Base-by-base conservation (phyloP, 2,113 vertebrate species). In the Nymphicus hollandicus region DNA sequence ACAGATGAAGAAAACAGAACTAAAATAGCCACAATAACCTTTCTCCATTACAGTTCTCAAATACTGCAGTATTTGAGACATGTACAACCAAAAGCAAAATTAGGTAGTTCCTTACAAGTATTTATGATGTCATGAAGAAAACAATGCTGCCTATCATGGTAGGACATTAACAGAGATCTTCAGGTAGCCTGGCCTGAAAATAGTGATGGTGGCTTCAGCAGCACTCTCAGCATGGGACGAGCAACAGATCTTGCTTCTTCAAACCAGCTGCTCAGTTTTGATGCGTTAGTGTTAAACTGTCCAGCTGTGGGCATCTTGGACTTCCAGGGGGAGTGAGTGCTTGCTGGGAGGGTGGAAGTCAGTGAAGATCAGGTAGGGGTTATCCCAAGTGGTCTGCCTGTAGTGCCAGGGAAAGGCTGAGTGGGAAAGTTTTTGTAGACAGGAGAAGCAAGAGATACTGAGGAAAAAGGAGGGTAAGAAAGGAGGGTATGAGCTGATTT, bases 1-100 rank as follows among this genome's bases (percentile, higher is more conserved):
- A 95, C 56, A 91, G 79, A 94, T 65, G 61, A 94, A 69, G 73
- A 86, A 93, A 88, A 92, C 91, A 87, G 91, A 70, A 69, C 78
- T 69, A 77, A 94, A 93, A 88, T 93, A 96, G 79, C 90, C 61
- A 61, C 77, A 68, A 35, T 47, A 91, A 39, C 90, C 81, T 87
- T 81, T 61, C 63, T 84, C 43, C 58, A 56, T 44, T 55, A 65
- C 56, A 39, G 39, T 39, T 39, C 39, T 39, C 39, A 39, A 39
- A 39, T 39, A 44, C 12, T 86, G 58, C 86, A 64, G 35, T 43
- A 19, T 93, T 35, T 2, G 5, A 64, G 71, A 47, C 19, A 78
- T 6, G 1, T 39, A 18, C 37, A 89, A 86, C 55, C 55, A 86
- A 82, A 89, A 87, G 43, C 19, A 80, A 77, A 92, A 94, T 68